Evolutionary conservation across 2,113 vertebrate species (phyloP), one percentile per base, ranked within the genome.

Genomic region (Paraplagusia blochii): DNA sequence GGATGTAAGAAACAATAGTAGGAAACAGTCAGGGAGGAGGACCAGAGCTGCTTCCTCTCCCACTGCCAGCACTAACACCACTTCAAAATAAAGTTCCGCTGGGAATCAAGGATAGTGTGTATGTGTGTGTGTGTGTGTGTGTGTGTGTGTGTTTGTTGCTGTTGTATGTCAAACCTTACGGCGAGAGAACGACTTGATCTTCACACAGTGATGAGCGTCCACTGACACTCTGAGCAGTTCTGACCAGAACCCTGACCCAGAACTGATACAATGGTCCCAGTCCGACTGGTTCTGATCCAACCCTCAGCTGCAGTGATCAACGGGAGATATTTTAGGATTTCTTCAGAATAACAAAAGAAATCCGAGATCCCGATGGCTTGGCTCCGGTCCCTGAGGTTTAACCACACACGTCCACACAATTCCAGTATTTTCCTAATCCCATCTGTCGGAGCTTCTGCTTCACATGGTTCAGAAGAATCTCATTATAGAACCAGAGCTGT

Each of bases 21-120:
- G 86, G 86, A 88, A 87, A 69, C 60, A 1, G 66, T 71, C 51
- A 69, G 80, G 86, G 84, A 85, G 86, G 84, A 78, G 84, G 79
- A 72, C 80, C 61, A 42, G 16, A 13, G 44, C 71, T 38, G 76
- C 69, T 88, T 85, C 86, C 84, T 85, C 57, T 35, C 45, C 7
- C n/a, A 16, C 46, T 69, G 71, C 77, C 73, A 79, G 57, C 15
- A 46, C 48, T 58, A 49, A 58, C 48, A 79, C 35, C 58, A 73
- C 47, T 79, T 72, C 51, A 68, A 57, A 57, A 52, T 29, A 36
- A 36, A 47, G 18, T 22, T 63, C 74, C 62, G 42, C 33, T 48
- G 80, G 74, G 85, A 80, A 56, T 1, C 42, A 13, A 63, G 65
- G 82, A 82, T 84, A 77, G 61, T 77, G 65, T 84, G 73, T 53